These are phyloP conservation scores for Aphelinus certus DNA, from an alignment of 1,140 invertebrate species.

Conservation along the genomic window DNA sequence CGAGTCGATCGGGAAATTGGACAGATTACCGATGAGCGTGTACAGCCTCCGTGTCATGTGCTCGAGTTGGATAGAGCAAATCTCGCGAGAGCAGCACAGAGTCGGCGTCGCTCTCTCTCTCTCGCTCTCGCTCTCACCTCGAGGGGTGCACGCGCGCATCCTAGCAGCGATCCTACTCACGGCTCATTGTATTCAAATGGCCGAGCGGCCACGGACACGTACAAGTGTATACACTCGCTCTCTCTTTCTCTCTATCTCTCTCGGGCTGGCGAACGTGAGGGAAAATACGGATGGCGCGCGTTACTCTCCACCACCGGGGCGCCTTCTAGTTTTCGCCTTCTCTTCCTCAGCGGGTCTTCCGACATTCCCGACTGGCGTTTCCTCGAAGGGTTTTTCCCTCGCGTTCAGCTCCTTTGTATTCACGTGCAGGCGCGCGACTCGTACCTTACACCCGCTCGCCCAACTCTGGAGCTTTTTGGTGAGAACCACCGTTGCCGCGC, in stretches of 20 bases:
- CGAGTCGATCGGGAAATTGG: no score
- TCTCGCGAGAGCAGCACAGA: no score
- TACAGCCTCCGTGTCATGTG: no score
- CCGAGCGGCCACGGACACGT: conserved; percentile 16
- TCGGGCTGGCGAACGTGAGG: conserved; percentile 25
- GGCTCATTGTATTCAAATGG: conserved; percentile 55
- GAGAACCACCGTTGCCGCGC: conserved; percentile 9
- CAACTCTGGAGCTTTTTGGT: not conserved
- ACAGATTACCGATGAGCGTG: no score
- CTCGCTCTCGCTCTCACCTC: no score
- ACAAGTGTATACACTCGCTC: not conserved
- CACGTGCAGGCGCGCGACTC: not conserved
- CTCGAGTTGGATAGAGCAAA: no score
- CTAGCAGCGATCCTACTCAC: conserved; percentile 31
- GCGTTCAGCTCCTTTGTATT: conserved; percentile 11
- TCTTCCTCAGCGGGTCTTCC: conserved; percentile 9
- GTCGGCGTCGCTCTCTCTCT: no score
- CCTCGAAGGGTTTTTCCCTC: conserved; percentile 22
- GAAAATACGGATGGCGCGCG: conserved; percentile 12
- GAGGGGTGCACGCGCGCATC: not conserved
- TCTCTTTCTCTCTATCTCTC: no score
- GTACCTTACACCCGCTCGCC: no score
- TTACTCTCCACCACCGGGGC: not conserved
- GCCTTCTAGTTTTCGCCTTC: conserved; percentile 5
- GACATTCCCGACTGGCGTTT: conserved; percentile 15